Evolutionary conservation across 2,797 vertebrate genomes (phyloP).

Genomic region (Silurus aristotelis): DNA sequence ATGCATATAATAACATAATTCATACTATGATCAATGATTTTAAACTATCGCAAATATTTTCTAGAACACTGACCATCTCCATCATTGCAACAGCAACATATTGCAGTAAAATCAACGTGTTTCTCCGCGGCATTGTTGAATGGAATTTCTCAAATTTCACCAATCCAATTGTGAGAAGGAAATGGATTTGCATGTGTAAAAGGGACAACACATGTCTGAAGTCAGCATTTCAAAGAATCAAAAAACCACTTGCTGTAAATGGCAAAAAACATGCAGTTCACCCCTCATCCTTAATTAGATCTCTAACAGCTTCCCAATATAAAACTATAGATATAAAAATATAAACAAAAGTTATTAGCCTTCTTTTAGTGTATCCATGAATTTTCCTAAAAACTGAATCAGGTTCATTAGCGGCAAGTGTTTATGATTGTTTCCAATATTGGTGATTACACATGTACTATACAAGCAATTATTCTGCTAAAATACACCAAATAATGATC

Average conservation of each 20-base stretch:
- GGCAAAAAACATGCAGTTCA: background rate
- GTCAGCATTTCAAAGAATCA: background rate
- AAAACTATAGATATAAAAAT: too few species aligned
- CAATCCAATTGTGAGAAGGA: background rate
- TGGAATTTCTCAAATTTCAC: background rate
- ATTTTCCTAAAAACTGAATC: background rate
- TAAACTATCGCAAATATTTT: too few species aligned
- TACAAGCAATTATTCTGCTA: background rate
- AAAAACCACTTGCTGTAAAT: background rate
- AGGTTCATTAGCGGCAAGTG: background rate
- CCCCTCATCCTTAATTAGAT: background rate
- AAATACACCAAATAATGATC: background rate
- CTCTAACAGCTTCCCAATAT: background rate
- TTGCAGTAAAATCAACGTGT: background rate
- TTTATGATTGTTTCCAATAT: background rate
- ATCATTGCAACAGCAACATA: background rate
- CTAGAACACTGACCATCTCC: background rate
- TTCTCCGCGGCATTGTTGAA: background rate
- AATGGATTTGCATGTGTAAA: background rate
- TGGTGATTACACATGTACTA: background rate
- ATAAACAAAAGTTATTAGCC: too few species aligned
- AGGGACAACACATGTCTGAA: background rate
- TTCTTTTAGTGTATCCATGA: background rate
- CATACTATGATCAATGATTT: too few species aligned
- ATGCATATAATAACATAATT: background rate